Percentiles rank a stretch among this genome's conserved stretches.
Evolutionary conservation across 2,797 vertebrate species (phyloP).

Genomic region (Phyllotis vaccarum): DNA sequence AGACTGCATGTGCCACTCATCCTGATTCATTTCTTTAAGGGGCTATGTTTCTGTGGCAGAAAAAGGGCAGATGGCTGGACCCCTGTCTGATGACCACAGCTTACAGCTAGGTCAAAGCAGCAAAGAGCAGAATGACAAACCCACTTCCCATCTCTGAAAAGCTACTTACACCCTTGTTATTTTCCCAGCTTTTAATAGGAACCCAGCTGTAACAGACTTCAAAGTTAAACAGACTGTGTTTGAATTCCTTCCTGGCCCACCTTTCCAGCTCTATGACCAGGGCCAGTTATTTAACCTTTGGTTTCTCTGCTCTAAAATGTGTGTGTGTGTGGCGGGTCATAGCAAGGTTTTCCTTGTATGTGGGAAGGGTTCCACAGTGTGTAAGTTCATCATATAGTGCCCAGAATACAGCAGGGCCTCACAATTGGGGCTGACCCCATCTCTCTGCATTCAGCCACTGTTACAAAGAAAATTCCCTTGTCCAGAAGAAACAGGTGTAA

Average conservation of each 20-base stretch:
- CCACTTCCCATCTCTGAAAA: background rate
- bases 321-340: too few relatives aligned
- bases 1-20: rapidly evolving
- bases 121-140: background rate
- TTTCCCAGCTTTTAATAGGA: background rate
- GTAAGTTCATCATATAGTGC: background rate
- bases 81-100: background rate
- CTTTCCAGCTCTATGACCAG: background rate
- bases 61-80: background rate
- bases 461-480: background rate
- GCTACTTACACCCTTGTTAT: background rate
- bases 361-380: background rate
- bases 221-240: conserved; percentile 26
- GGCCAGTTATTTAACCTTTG: background rate
- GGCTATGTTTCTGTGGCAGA: background rate
- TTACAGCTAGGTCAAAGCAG: background rate
- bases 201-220: background rate
- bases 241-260: conserved; percentile 16
- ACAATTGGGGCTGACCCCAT: background rate
- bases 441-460: background rate
- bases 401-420: background rate
- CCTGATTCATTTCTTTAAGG: background rate
- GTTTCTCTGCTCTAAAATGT: background rate
- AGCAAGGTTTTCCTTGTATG: background rate
- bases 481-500: conserved; percentile 10